Conservation (phyloP, 1,140 invertebrate genomes). For the Macrostomum lignano region DNA sequence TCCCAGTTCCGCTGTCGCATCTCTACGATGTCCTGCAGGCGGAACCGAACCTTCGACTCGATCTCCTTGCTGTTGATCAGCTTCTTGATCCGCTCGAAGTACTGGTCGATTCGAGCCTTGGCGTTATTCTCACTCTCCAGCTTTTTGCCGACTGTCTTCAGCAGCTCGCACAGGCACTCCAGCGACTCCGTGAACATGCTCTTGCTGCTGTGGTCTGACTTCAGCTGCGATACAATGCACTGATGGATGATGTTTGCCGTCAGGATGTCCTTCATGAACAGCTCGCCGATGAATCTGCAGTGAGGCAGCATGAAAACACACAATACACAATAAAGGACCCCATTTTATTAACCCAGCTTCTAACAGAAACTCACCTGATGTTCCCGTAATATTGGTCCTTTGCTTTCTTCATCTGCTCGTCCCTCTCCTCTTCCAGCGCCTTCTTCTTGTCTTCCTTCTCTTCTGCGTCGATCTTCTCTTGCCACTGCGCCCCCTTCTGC, state of each 20-base stretch:
- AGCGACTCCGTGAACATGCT: neutral
- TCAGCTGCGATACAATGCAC: neutral
- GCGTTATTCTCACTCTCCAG: neutral
- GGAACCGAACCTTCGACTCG: neutral
- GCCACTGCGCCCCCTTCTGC: neutral
- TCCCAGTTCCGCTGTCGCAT: conserved; percentile 1
- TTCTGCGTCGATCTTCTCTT: neutral
- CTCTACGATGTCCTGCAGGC: neutral
- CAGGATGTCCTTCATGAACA: neutral
- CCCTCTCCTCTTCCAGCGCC: neutral
- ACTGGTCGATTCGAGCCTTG: neutral
- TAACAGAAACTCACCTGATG: neutral
- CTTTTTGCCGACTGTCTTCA: neutral
- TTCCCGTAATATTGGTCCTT: conserved; percentile 3
- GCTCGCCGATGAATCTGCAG: conserved; percentile 1
- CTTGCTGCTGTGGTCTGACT: too few species aligned
- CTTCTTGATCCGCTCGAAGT: neutral
- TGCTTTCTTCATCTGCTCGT: conserved; percentile 2
- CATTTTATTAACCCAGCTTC: too few species aligned
- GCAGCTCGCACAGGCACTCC: neutral
- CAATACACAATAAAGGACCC: too few species aligned
- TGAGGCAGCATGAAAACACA: neutral
- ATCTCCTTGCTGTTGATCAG: neutral
- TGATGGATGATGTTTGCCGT: neutral
- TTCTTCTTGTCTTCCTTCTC: neutral